Conservation (phyloP, 2,888 invertebrate genomes). For the Lepetodrilus schrolli region DNA sequence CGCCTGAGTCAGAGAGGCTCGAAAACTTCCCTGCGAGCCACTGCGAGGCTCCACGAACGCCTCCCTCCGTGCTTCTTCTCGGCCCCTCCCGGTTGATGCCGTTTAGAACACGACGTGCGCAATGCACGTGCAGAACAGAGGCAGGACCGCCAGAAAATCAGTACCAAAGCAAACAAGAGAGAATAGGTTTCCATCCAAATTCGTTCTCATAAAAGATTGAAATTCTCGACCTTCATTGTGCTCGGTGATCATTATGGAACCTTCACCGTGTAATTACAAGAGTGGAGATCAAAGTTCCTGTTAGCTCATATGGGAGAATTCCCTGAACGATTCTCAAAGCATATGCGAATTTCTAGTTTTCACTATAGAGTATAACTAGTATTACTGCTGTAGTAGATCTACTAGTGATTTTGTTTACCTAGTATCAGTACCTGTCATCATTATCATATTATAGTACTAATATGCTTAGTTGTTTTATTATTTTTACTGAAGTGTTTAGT, state of each 20-base stretch:
- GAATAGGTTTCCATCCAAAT: constrained; percentile 14
- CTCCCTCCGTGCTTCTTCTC: neutral
- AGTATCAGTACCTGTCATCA: no score
- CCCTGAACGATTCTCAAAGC: neutral
- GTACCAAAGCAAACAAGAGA: neutral
- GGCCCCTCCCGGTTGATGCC: neutral
- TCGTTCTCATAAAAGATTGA: neutral
- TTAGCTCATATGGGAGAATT: neutral
- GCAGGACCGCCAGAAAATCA: neutral
- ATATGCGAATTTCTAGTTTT: no score
- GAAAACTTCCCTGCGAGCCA: neutral
- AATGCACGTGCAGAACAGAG: constrained; percentile 14
- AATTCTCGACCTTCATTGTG: constrained; percentile 3
- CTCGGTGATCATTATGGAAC: neutral
- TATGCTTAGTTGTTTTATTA: no score
- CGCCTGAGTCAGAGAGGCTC: constrained; percentile 1
- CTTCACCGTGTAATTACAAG: neutral
- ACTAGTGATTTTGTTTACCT: no score
- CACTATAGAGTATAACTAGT: no score
- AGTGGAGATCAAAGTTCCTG: neutral
- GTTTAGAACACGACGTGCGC: neutral
- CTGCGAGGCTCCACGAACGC: neutral
- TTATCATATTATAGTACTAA: no score
- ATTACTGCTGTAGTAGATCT: no score
- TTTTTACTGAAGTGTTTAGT: no score